Base-by-base conservation (phyloP, 1,140 invertebrate species). In the Cotesia glomerata region DNA sequence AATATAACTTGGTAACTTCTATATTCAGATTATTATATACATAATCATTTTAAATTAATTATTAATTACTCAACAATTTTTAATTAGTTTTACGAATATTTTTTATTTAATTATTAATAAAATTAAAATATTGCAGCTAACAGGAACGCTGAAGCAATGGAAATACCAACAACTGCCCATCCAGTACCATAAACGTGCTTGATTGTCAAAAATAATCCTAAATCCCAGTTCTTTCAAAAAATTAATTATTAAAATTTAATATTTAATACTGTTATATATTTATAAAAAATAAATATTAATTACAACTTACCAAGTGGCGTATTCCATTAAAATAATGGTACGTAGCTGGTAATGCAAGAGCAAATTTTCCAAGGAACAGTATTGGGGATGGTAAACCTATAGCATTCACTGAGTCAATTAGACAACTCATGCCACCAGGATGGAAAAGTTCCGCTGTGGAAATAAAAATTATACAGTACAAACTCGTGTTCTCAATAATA, bases 161-260 rank as follows among this genome's bases (percentile, higher is more conserved):
- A 75, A 1, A 86, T 74, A 16, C 78, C 90, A 32, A 92, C 74
- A 81, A 92, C 90, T 59, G 84, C 80, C 83, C 93, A 93, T 75
- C 92, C 92, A 51, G 92, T 93, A 5, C 84, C 83, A 77, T 93
- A 93, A 4, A 94, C 92, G 81, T 92, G 89, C 81, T 92, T 93
- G 32, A 93, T 90, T 36, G 91, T 89, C 14, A 94, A 87, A 73
- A 90, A 92, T 75, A 89, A 89, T 7, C 92, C 92, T 0, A 90
- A 87, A 77, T 94, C 92, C 93, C 93, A 94, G 36, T 89, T 77
- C 88, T 89, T 72, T 32, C 80, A 82, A 58, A 71, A 62, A 35
- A 75, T 52, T 16, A 34, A 61, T 18, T 35, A 14, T n/a, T 9
- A 52, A 59, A 69, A 66, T 68, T 64, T 18, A 58, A 32, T 39